Conservation (phyloP, 92 coral and sea anemone species). For the Phymanthus crucifer region DNA sequence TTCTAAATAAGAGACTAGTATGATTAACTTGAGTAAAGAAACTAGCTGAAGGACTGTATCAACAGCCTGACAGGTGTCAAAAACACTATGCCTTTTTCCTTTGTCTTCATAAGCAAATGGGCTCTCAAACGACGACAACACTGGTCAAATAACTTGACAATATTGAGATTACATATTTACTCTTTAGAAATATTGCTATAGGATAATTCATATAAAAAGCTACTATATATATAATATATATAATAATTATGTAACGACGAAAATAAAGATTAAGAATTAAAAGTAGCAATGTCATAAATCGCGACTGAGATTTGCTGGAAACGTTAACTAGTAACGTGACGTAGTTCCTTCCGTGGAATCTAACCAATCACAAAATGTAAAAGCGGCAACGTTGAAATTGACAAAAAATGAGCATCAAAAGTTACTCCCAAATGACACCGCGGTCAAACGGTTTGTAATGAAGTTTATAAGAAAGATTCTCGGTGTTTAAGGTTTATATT, state of each 20-base stretch:
- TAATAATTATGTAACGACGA: background rate
- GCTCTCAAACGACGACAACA: background rate
- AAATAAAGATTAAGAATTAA: background rate
- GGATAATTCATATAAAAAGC: constrained; percentile 1
- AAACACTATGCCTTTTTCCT: background rate
- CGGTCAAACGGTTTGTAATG: no score
- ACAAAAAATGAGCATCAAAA: no score
- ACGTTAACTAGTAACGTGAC: background rate
- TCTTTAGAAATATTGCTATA: background rate
- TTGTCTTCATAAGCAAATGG: background rate
- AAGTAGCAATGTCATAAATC: background rate
- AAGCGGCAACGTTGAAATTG: no score
- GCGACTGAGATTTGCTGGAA: background rate
- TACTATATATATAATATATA: background rate
- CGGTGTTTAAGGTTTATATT: no score
- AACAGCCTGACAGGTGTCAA: background rate
- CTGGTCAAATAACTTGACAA: background rate
- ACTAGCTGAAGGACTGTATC: background rate
- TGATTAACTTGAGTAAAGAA: background rate
- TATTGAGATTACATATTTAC: background rate
- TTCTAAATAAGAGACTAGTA: background rate
- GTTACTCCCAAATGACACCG: no score
- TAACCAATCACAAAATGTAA: no score
- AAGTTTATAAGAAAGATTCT: no score
- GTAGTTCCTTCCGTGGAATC: background rate